Percentiles rank a stretch among this genome's conserved stretches.
These are phyloP conservation scores for Acanthopleura granulata DNA, from an alignment of 2,888 invertebrate genomes.

Conservation along the genomic window DNA sequence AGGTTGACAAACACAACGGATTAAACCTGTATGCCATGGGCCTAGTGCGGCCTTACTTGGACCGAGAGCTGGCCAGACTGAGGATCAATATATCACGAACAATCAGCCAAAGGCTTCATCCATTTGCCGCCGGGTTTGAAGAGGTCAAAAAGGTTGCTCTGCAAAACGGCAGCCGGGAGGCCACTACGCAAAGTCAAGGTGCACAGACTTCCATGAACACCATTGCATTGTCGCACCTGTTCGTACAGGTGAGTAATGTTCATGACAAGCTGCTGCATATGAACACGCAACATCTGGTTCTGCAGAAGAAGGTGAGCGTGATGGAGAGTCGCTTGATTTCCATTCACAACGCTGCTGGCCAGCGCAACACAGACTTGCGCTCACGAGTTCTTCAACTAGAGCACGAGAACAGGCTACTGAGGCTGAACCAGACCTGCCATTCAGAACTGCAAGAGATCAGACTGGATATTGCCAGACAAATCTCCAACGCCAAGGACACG, in stretches of 20 bases:
- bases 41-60: background rate
- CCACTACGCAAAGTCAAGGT: background rate
- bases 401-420: conserved; percentile 11
- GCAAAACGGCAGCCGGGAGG: background rate
- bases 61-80: conserved; percentile 2
- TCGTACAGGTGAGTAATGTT: background rate
- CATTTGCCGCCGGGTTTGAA: background rate
- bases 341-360: background rate
- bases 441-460: background rate
- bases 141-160: background rate
- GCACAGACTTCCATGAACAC: conserved; percentile 1
- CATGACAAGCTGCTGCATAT: conserved; percentile 10
- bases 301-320: background rate
- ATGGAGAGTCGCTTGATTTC: background rate
- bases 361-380: background rate
- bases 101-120: background rate
- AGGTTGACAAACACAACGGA: background rate
- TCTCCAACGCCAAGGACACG: background rate
- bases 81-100: background rate
- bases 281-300: background rate
- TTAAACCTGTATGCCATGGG: background rate
- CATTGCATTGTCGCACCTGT: background rate
- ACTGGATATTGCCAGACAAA: background rate
- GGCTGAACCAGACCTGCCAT: background rate
- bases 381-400: background rate